Evolutionary conservation across 1,140 invertebrate genomes (phyloP), one percentile per base, ranked within the genome.

Genomic region (Varroa destructor): DNA sequence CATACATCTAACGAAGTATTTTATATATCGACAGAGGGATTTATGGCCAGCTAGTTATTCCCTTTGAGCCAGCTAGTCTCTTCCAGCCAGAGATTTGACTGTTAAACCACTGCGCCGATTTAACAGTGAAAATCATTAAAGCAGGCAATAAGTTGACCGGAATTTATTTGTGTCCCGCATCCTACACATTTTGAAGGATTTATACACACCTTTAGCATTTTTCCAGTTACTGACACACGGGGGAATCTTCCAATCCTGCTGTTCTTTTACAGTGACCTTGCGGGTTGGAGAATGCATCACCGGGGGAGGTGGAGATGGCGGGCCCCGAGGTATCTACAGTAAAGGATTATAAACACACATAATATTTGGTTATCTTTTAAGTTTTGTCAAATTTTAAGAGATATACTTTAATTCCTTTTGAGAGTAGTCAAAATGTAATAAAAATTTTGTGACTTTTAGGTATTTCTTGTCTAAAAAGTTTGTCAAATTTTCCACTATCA

Each of bases 151-250:
- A 25, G 25, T 25, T 25, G 25, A 25, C 25, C 25, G 25, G 25
- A 25, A 25, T 25, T 25, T 25, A 25, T 25, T 25, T 25, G 25
- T 25, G 25, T 25, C 25, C 25, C 25, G 25, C 25, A 25, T 25
- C 25, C 25, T 25, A 25, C 25, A 25, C 25, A 25, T 25, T 25
- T 25, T 25, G 25, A 25, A 25, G 25, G 25, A 25, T 25, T 25
- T 25, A 25, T 25, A 2, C 61, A 43, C 3, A 77, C 93, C 91
- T 93, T 97, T 84, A 1, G 94, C 90, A 79, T 99, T 99, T 81
- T 99, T 99, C 96, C 96, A 99, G 78, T 99, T 99, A 12, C 92
- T 96, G 74, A 99, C 97, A 78, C 96, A 99, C 0, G 97, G 97
- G 25, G 97, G 97, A 76, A 99, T 97, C 82, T 98, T 98, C 97